phyloP scores from a whole-genome alignment of 2,113 vertebrate genomes.

The Noctilio leporinus region DNA sequence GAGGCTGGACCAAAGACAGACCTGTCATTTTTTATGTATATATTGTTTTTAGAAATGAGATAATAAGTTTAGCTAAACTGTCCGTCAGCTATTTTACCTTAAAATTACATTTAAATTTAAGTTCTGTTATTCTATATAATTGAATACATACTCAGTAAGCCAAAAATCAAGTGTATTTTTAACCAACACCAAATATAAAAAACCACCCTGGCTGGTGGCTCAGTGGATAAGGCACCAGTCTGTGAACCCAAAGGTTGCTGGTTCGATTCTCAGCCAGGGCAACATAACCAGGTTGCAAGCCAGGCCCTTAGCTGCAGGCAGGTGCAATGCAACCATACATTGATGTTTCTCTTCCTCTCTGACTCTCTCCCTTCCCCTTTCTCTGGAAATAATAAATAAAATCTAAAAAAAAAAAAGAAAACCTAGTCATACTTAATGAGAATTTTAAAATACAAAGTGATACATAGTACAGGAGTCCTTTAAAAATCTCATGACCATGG shows the following conservation, averaged over 20 bases:
- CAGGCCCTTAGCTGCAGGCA: no score
- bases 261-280: no score
- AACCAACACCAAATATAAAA: not conserved
- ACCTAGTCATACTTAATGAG: not conserved
- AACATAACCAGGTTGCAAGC: no score
- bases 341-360: no score
- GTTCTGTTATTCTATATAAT: not conserved
- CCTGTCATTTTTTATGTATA: not conserved
- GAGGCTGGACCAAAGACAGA: not conserved
- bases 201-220: no score
- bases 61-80: not conserved
- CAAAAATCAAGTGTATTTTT: slow-evolving; percentile 16
- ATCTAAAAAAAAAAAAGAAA: no score
- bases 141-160: not conserved
- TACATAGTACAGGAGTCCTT: not conserved
- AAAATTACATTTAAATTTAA: not conserved
- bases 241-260: no score
- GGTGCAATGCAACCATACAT: no score
- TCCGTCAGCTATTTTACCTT: not conserved
- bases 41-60: not conserved
- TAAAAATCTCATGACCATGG: not conserved
- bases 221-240: no score
- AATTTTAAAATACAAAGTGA: not conserved
- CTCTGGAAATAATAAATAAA: no score
- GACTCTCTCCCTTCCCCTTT: no score